Base-by-base conservation (phyloP, 2,888 invertebrate genomes). In the Lithophane leautieri region DNA sequence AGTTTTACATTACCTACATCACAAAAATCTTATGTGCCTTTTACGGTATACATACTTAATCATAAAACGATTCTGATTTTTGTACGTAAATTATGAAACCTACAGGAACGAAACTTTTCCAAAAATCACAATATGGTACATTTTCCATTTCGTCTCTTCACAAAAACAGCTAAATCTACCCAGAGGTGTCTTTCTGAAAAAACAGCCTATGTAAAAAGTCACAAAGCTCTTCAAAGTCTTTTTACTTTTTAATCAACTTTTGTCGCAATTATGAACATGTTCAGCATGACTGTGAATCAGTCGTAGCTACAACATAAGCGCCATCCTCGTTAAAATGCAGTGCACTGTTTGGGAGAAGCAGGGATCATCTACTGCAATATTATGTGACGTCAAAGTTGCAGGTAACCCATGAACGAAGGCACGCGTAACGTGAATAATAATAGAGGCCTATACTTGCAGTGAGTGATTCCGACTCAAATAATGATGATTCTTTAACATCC, bases 1-100 rank as follows among this genome's bases (percentile, higher is more conserved):
- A 71, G 68, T n/a, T 71, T 16, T 11, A 34, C 16, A 42, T 76
- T 52, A n/a, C n/a, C n/a, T n/a, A 58, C 44, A 63, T 70, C 52
- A 47, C 19, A 56, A 9, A 61, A 52, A 44, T 62, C 16, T 40
- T 76, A 50, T 61, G 42, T 70, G 42, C 8, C 50, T 16, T 61
- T n/a, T 12, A 28, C 44, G 4, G 14, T 65, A 28, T 28, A 25
- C 25, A 44, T 65, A 62, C 4, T 4, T 47, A 22, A 28, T 44
- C 9, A n/a, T 44, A 19, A 12, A 44, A 34, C 4, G 19, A 68
- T 56, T 44, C 19, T 4, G 19, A 44, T 56, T 34, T 65, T 4
- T 25, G 9, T 50, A 6, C 40, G 14, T 14, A 14, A 19, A 40
- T n/a, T 34, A 34, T 34, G n/a, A 19, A n/a, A 66, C 9, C 14